These are phyloP conservation scores for Limnodromus scolopaceus DNA, from an alignment of 2,797 vertebrate genomes.

Conservation along the genomic window DNA sequence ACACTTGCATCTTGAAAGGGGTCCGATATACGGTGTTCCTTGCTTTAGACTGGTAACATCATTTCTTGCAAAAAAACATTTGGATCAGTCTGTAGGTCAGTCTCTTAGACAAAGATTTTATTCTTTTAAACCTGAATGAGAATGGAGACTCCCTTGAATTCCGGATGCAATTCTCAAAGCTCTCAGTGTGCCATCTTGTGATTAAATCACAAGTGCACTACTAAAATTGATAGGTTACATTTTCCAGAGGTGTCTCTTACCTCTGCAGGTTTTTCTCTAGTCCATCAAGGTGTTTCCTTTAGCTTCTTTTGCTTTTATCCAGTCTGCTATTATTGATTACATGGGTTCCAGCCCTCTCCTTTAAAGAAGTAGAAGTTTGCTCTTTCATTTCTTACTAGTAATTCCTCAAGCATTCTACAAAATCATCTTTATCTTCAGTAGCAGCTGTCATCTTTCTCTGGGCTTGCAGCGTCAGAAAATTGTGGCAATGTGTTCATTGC, in stretches of 20 bases:
- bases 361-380: conserved; percentile 19
- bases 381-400: conserved; percentile 29
- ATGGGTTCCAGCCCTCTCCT: conserved; percentile 1
- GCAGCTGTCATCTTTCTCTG: background rate
- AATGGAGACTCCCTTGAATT: background rate
- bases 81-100: background rate
- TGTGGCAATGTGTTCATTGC: background rate
- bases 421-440: conserved; percentile 20
- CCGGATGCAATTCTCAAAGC: background rate
- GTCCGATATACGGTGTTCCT: rapidly evolving
- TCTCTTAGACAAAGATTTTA: background rate
- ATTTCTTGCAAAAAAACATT: background rate
- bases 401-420: conserved; percentile 1
- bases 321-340: conserved; percentile 22
- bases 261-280: background rate
- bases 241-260: background rate
- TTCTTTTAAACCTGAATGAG: background rate
- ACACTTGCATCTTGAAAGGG: background rate
- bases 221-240: background rate
- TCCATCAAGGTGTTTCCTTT: background rate
- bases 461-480: background rate
- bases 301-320: background rate
- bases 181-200: background rate
- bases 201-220: background rate
- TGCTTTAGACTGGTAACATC: rapidly evolving